Conservation (phyloP, 2,113 vertebrate genomes). For the Pungitius pungitius region DNA sequence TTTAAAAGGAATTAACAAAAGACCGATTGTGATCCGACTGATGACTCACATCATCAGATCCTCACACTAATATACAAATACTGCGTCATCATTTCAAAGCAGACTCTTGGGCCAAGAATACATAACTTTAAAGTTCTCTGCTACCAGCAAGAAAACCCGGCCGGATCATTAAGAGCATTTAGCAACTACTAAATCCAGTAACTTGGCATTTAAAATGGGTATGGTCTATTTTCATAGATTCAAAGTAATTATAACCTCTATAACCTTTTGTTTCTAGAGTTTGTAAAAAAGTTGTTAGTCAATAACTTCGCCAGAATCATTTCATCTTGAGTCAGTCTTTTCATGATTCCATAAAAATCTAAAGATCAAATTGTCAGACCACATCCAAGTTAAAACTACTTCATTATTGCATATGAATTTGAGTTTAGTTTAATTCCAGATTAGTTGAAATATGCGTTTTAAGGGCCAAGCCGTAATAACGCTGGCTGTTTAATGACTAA, state of each 20-base stretch:
- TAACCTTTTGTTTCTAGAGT: too few species aligned
- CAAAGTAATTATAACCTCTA: too few species aligned
- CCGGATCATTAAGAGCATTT: background rate
- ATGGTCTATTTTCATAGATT: too few species aligned
- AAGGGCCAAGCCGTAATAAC: too few species aligned
- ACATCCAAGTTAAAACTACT: background rate
- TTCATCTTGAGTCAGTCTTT: background rate
- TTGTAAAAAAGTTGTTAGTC: background rate
- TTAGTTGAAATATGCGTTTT: background rate
- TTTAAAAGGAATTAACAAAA: background rate
- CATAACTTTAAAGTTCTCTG: background rate
- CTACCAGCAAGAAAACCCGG: too few species aligned
- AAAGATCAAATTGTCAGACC: too few species aligned
- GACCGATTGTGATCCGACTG: background rate
- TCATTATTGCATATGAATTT: too few species aligned
- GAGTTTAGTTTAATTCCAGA: background rate
- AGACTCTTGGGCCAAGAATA: background rate
- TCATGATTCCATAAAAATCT: too few species aligned
- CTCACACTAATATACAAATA: background rate
- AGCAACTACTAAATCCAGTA: too few species aligned
- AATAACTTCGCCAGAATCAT: background rate
- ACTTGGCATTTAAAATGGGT: too few species aligned
- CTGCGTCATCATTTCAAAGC: too few species aligned
- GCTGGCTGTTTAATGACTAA: background rate
- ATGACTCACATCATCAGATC: constrained; percentile 9